Conservation (phyloP, 2,113 vertebrate genomes). For the Ictalurus punctatus region DNA sequence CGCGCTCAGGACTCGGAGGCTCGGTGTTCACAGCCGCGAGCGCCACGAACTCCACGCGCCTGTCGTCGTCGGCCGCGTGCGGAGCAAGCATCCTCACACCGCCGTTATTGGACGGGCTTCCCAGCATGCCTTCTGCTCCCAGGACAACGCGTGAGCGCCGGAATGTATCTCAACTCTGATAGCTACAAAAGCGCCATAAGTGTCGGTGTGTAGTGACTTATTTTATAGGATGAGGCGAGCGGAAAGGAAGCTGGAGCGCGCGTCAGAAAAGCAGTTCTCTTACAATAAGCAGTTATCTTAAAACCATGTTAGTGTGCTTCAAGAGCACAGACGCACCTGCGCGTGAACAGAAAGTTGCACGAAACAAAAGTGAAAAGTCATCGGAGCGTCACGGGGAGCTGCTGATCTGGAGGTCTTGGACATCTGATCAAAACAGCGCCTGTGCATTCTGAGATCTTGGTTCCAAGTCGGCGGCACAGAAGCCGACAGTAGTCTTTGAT, state of each 20-base stretch:
- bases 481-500: not conserved
- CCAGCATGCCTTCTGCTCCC: slow-evolving; percentile 63
- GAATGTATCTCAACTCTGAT: not conserved
- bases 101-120: slow-evolving; percentile 79
- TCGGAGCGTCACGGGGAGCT: slow-evolving; percentile 31
- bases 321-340: slow-evolving; percentile 48
- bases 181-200: slow-evolving; percentile 5
- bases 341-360: slow-evolving; percentile 51
- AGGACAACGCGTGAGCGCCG: slow-evolving; percentile 19
- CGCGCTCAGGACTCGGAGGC: slow-evolving; percentile 76
- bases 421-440: slow-evolving; percentile 21
- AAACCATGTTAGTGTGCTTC: slow-evolving; percentile 53
- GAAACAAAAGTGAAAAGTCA: slow-evolving; percentile 44
- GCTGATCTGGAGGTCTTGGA: slow-evolving; percentile 25
- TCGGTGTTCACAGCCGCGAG: slow-evolving; percentile 85
- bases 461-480: not conserved
- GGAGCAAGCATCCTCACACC: slow-evolving; percentile 77
- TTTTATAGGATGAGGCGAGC: not conserved
- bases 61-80: slow-evolving; percentile 69
- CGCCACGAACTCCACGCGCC: slow-evolving; percentile 84
- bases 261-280: not conserved
- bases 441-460: slow-evolving; percentile 2
- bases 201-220: not conserved
- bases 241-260: not conserved
- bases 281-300: slow-evolving; percentile 61